Base-by-base conservation (phyloP, 2,797 vertebrate species). In the Fratercula arctica region DNA sequence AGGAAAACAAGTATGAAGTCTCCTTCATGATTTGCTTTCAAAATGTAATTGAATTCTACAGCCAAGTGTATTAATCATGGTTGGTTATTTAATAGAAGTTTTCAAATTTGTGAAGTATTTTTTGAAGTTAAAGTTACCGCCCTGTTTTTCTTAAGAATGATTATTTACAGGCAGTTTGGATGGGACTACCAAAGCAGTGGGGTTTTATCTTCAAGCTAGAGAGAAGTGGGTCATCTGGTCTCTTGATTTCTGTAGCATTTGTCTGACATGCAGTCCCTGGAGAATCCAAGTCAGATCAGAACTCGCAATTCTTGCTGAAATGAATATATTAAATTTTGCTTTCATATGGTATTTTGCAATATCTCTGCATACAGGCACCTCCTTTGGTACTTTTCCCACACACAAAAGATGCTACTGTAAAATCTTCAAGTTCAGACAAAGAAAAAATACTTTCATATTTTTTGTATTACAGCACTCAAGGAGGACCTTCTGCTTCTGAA, bases 1-100 rank as follows among this genome's bases (percentile, higher is more conserved):
- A 89, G 76, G 77, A 78, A 90, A 96, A 83, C 60, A 94, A 92
- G 80, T 86, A n/a, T 87, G 93, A 95, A 95, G 48, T n/a, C 68
- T 87, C 85, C 90, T 85, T 87, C 63, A 66, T 77, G 60, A 92
- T 80, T 68, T 87, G 61, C 86, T 83, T 93, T 92, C 77, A 86
- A 87, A 89, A 75, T 12, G 3, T 61, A 91, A 94, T 86, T 76
- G 86, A 93, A 94, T 94, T 85, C 60, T 94, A 67, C 90, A 95
- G 75, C 77, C 88, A 74, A 95, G 74, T 74, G 74, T 70, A 64
- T 94, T 85, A 89, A 94, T 89, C 67, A 9, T 23, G 68, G 59
- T 9, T 54, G 67, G 59, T 80, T 93, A 70, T 59, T 85, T 29
- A 83, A 74, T 0, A 43, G 39, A 69, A 90, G 74, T 94, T 90